Evolutionary conservation across 2,113 vertebrate genomes (phyloP).

Genomic region (Cephalophus harveyi): DNA sequence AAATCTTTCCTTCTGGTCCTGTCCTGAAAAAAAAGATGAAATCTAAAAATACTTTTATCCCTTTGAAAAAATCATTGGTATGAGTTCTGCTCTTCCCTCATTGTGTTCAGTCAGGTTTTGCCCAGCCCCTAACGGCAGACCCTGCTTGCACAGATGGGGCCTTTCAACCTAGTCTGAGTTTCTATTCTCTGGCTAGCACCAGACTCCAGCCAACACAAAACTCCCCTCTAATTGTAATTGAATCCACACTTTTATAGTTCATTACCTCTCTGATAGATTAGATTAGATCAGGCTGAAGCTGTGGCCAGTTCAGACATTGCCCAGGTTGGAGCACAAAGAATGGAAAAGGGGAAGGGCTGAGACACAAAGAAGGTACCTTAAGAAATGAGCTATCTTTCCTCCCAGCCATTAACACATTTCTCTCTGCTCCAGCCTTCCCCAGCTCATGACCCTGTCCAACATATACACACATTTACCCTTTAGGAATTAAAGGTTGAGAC

Average conservation of each 20-base stretch:
- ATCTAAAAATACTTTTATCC: background rate
- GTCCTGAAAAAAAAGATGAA: background rate
- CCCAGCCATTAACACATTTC: background rate
- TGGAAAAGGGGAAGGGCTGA: background rate
- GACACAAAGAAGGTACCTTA: constrained; percentile 11
- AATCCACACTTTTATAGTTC: constrained; percentile 83
- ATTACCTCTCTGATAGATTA: constrained; percentile 82
- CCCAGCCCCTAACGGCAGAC: constrained; percentile 58
- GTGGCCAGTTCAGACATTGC: background rate
- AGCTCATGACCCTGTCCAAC: background rate
- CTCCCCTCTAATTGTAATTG: constrained; percentile 78
- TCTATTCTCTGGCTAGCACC: constrained; percentile 71
- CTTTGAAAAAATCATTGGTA: background rate
- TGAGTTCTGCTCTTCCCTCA: background rate
- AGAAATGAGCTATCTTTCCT: background rate
- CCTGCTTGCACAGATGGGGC: constrained; percentile 79
- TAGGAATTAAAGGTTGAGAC: background rate
- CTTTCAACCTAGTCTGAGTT: constrained; percentile 69
- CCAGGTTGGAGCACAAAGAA: constrained; percentile 48
- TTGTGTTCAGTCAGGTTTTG: constrained; percentile 33
- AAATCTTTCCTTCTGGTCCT: background rate
- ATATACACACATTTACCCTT: background rate
- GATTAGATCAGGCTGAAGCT: constrained; percentile 70
- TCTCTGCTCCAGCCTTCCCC: background rate
- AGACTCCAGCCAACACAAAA: constrained; percentile 74